These are phyloP conservation scores for Acrocephalus scirpaceus DNA, from an alignment of 2,797 vertebrate genomes.

Conservation along the genomic window DNA sequence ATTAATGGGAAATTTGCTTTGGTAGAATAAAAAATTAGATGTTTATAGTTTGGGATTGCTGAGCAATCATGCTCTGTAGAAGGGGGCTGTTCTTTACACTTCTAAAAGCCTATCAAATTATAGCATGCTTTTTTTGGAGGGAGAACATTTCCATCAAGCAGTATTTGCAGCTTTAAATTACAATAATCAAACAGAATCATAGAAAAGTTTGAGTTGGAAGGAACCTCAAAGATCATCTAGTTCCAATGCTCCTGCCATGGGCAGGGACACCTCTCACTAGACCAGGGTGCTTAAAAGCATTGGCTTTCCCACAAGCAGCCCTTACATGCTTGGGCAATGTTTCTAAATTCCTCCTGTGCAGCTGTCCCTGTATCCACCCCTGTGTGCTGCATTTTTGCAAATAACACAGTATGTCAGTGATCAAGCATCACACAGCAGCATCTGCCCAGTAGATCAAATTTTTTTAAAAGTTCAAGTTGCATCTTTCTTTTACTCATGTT, in stretches of 20 bases:
- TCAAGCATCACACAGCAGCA: not conserved
- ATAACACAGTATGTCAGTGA: accelerated
- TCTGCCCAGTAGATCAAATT: not conserved
- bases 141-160: not conserved
- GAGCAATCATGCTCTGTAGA: not conserved
- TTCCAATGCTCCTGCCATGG: not conserved
- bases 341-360: not conserved
- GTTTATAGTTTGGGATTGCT: not conserved
- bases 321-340: not conserved
- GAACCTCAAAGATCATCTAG: not conserved
- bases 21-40: not conserved
- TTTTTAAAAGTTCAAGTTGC: not conserved
- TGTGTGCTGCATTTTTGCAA: not conserved
- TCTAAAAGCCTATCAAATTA: not conserved
- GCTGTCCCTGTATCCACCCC: not conserved
- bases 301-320: not conserved
- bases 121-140: not conserved
- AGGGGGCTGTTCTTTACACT: not conserved
- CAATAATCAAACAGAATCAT: not conserved
- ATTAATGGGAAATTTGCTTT: not conserved
- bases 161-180: not conserved
- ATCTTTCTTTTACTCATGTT: not conserved
- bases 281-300: not conserved
- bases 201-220: not conserved
- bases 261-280: not conserved